Conservation (phyloP, 2,888 invertebrate species). For the Glaucopsyche alexis region DNA sequence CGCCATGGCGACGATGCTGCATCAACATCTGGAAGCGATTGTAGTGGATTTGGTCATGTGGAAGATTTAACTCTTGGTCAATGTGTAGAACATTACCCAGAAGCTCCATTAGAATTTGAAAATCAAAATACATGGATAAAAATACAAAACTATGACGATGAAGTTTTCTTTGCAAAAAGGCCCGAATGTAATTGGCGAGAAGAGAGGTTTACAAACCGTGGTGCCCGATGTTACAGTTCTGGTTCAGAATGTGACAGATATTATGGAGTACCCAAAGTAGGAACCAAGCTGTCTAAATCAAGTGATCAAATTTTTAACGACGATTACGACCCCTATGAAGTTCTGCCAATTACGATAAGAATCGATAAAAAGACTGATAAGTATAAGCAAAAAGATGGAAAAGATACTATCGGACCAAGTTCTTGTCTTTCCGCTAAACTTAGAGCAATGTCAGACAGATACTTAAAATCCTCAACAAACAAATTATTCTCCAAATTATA, state of each 20-base stretch:
- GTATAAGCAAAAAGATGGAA: constrained; percentile 66
- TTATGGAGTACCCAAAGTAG: constrained; percentile 69
- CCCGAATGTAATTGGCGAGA: constrained; percentile 68
- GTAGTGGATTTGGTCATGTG: constrained; percentile 73
- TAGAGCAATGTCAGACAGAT: constrained; percentile 86
- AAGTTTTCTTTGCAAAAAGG: constrained; percentile 71
- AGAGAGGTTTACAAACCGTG: constrained; percentile 63
- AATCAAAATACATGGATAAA: constrained; percentile 76
- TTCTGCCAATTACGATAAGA: constrained; percentile 55
- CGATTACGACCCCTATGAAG: constrained; percentile 66
- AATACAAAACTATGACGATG: constrained; percentile 72
- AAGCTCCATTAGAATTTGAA: constrained; percentile 69
- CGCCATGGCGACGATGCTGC: constrained; percentile 73
- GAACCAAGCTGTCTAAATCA: constrained; percentile 71
- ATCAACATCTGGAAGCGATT: constrained; percentile 76
- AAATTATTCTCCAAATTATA: constrained; percentile 85
- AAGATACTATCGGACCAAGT: constrained; percentile 75
- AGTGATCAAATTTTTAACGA: constrained; percentile 79
- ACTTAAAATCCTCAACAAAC: constrained; percentile 85
- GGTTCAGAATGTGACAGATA: constrained; percentile 76
- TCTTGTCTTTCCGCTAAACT: constrained; percentile 85
- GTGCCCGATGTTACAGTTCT: constrained; percentile 73
- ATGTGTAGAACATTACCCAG: constrained; percentile 59
- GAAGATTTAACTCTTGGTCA: constrained; percentile 66
- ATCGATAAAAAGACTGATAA: constrained; percentile 75